These are phyloP conservation scores for Drosophila pachea DNA, from an alignment of 1,140 invertebrate genomes.

Conservation along the genomic window DNA sequence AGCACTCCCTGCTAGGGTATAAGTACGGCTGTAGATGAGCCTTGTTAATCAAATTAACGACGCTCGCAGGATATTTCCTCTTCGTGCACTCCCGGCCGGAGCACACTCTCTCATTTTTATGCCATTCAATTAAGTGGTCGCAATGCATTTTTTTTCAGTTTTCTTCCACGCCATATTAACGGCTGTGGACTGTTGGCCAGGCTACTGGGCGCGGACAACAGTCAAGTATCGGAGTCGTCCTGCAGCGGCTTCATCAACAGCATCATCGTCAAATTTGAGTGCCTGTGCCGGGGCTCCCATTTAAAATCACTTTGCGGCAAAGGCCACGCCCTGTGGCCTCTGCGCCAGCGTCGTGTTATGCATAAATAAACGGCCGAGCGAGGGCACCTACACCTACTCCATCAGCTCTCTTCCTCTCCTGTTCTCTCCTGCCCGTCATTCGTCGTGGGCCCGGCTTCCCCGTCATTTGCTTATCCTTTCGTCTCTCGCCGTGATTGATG, in stretches of 20 bases:
- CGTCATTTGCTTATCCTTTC: constrained; percentile 49
- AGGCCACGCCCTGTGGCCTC: not conserved
- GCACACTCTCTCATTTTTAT: not conserved
- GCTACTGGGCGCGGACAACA: constrained; percentile 13
- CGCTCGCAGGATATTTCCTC: too few species aligned
- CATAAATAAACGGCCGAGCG: constrained; percentile 50
- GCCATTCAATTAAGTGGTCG: constrained; percentile 20
- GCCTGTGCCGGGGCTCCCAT: constrained; percentile 30
- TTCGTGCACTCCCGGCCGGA: not conserved
- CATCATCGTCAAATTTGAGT: constrained; percentile 49
- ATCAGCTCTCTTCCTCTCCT: not conserved
- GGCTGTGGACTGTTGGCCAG: constrained; percentile 8
- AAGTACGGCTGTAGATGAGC: too few species aligned
- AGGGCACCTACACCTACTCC: not conserved
- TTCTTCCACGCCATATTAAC: constrained; percentile 27
- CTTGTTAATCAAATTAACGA: too few species aligned
- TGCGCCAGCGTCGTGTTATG: constrained; percentile 43
- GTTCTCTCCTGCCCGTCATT: not conserved
- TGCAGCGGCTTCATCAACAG: constrained; percentile 37
- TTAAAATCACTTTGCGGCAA: constrained; percentile 58
- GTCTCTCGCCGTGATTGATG: constrained; percentile 47
- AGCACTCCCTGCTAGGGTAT: too few species aligned
- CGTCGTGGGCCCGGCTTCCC: not conserved
- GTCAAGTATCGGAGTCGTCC: constrained; percentile 3
- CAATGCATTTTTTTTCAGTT: constrained; percentile 9